Evolutionary conservation across 2,888 invertebrate genomes (phyloP).

Genomic region (Empis stercorea): DNA sequence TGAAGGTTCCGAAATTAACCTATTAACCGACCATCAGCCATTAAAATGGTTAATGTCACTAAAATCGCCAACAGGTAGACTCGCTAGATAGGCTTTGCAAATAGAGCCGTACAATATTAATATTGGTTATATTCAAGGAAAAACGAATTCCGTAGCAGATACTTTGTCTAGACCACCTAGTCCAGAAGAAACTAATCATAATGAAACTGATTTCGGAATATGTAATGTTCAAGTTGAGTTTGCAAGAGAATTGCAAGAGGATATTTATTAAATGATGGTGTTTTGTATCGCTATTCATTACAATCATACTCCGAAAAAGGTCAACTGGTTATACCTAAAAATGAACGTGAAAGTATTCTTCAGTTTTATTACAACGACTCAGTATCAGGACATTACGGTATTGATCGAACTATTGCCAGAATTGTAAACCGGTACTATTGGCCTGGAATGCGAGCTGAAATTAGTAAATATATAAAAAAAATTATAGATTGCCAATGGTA

Average conservation of each 20-base stretch:
- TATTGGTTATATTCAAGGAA: conserved; percentile 29
- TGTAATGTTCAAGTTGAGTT: neutral
- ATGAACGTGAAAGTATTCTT: neutral
- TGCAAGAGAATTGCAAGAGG: conserved; percentile 6
- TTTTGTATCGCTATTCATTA: conserved; percentile 2
- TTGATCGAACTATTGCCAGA: conserved; percentile 8
- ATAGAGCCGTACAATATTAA: conserved; percentile 29
- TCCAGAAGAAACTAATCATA: neutral
- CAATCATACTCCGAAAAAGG: conserved; percentile 3
- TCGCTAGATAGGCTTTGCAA: conserved; percentile 34
- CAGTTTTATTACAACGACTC: conserved; percentile 10
- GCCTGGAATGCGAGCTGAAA: conserved; percentile 11
- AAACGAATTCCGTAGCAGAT: conserved; percentile 17
- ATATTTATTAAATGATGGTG: conserved; percentile 10
- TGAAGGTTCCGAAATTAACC: conserved; percentile 18
- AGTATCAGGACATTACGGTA: conserved; percentile 13
- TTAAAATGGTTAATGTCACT: conserved; percentile 34
- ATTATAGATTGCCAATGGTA: conserved; percentile 12
- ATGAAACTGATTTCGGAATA: neutral
- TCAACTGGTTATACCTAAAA: conserved; percentile 5
- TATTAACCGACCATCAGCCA: conserved; percentile 36
- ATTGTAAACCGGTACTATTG: conserved; percentile 12
- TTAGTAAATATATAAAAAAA: conserved; percentile 5
- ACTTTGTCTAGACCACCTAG: conserved; percentile 6
- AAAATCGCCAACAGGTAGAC: conserved; percentile 28